Base-by-base conservation (phyloP, 2,888 invertebrate genomes). In the Phania funesta region DNA sequence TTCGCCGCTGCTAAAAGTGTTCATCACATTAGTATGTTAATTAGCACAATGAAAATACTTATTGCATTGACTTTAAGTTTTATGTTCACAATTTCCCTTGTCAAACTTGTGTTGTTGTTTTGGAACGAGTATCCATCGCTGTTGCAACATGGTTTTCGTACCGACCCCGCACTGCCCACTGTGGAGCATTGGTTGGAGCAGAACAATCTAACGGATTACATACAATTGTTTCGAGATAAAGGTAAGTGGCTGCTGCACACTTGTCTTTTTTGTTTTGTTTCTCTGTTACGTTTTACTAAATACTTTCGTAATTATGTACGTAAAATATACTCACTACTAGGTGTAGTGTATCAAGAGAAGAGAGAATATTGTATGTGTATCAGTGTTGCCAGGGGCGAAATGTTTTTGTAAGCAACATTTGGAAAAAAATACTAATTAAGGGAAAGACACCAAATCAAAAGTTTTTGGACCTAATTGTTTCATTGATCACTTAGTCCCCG, bases 101-200 rank as follows among this genome's bases (percentile, higher is more conserved):
- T 91, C 77, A 92, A 91, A 87, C 87, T 92, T 84, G 91, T 91
- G 83, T 88, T 92, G 85, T 89, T 90, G 86, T 89, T 92, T 86
- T 91, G 92, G 91, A 87, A 90, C 83, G 89, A 89, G 46, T 88
- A 90, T 85, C 86, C 89, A 35, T 80, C 76, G 11, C 56, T 84
- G 38, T 52, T 82, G 41, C 62, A 81, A 44, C 58, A 84, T 38
- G 83, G 79, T 8, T 77, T 80, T 22, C 50, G 85, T 56, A 58
- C 76, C n/a, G 85, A 93, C 87, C 93, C 93, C 86, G 93, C 93
- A 85, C 91, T 92, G 85, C 92, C 92, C 46, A 76, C 68, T 56
- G 94, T 95, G 74, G 94, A 95, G 86, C 92, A 93, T 88, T 96
- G 96, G 96, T 91, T 96, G 84, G 93, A 94, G 76, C 94, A 95